These are phyloP conservation scores for Calephelis perditalis DNA, from an alignment of 2,888 invertebrate species.

Conservation along the genomic window DNA sequence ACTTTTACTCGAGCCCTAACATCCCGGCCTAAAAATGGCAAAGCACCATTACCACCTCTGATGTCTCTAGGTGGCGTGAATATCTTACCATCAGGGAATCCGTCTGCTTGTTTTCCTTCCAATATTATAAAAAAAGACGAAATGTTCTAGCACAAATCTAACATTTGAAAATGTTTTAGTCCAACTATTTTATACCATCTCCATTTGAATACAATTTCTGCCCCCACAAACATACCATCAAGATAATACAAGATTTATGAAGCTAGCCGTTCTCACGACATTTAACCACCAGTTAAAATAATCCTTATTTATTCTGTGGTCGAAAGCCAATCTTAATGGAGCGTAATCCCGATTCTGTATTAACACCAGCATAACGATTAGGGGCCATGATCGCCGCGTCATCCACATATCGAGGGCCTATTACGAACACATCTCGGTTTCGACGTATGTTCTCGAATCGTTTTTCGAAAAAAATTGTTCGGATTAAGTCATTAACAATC, in stretches of 20 bases:
- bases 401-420: constrained; percentile 3
- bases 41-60: no score
- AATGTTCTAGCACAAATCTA: not conserved
- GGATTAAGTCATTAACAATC: no score
- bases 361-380: constrained; percentile 61
- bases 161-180: not conserved
- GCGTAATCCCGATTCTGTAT: constrained; percentile 63
- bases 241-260: constrained; percentile 37
- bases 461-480: no score
- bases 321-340: constrained; percentile 60
- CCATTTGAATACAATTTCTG: constrained; percentile 13
- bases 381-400: constrained; percentile 38
- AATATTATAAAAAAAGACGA: no score
- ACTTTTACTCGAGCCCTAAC: no score
- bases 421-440: not conserved
- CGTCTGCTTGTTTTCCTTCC: no score
- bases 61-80: no score
- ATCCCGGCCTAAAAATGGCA: no score
- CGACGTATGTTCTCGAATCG: no score
- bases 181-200: constrained; percentile 1
- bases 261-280: constrained; percentile 58
- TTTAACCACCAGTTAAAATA: constrained; percentile 56
- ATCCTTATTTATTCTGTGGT: constrained; percentile 73
- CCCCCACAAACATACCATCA: constrained; percentile 19
- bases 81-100: no score